Base-by-base conservation (phyloP, 1,140 invertebrate genomes). In the Phortica variegata region DNA sequence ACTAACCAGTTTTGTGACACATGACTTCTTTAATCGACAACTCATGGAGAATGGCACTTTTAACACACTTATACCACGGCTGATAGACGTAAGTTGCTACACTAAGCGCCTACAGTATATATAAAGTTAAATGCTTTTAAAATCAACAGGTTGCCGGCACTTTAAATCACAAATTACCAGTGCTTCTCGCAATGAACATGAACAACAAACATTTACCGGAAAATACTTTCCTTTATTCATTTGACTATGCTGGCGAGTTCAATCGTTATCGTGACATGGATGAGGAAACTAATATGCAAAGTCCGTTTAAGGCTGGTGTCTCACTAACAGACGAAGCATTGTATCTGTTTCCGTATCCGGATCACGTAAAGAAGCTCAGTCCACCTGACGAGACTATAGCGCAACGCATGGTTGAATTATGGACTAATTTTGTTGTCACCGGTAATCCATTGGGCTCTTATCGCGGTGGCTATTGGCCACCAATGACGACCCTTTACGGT, bases 261-360 rank as follows among this genome's bases (percentile, higher is more conserved):
- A 75, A 76, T 59, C 58, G 73, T 4, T 75, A 75, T 44, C 47
- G 53, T 2, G 70, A 70, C 17, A 65, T 76, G 59, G 65, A 72
- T 20, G 68, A 75, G 42, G 70, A 74, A 43, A 68, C 61, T n/a
- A 71, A 75, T n/a, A 63, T 73, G 65, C 68, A 73, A 52, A 75
- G 72, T 23, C 73, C 73, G 7, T 76, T 76, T 38, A 62, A 42
- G 31, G 73, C 68, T 2, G 73, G 73, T 2, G 65, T 75, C 5
- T 72, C 70, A 0, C 43, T 76, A 5, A 76, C 73, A 10, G 73
- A 76, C 29, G 73, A 76, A 43, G 68, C 69, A 1, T 42, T 76
- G 0, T 76, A 76, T 39, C 44, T 76, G 1, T 76, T 76, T 13
- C 73, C 73, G 4, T 74, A 76, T 19, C 73, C 73, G 0, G 58